These are phyloP conservation scores for Zeugodacus cucurbitae DNA, from an alignment of 1,140 invertebrate genomes.

Conservation along the genomic window DNA sequence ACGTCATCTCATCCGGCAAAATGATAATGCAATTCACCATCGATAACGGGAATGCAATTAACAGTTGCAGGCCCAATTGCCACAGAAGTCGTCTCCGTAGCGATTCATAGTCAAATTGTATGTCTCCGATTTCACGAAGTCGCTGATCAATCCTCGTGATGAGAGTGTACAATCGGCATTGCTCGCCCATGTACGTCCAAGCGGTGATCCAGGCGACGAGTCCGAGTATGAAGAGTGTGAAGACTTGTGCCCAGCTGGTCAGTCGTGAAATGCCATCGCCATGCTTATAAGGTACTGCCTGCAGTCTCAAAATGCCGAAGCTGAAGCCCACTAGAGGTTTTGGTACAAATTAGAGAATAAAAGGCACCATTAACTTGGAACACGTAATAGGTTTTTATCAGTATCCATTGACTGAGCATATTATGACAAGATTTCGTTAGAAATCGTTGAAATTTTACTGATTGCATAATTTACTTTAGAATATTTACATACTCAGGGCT, in stretches of 20 bases:
- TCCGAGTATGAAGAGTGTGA: constrained; percentile 43
- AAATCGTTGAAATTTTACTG: no score
- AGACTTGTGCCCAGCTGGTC: constrained; percentile 46
- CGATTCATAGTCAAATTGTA: constrained; percentile 31
- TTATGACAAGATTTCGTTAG: no score
- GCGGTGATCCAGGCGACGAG: constrained; percentile 24
- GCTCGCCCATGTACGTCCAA: constrained; percentile 39
- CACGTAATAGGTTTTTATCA: no score
- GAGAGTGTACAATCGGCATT: neutral
- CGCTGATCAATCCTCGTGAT: constrained; percentile 44
- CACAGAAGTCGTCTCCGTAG: constrained; percentile 24
- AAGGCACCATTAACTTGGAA: no score
- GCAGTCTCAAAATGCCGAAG: constrained; percentile 25
- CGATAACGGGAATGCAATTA: constrained; percentile 42
- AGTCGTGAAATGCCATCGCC: constrained; percentile 40
- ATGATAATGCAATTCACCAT: constrained; percentile 49
- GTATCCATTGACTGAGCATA: no score
- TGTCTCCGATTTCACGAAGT: neutral
- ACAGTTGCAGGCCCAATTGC: constrained; percentile 32
- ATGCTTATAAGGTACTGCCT: neutral
- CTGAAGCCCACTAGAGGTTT: constrained; percentile 41
- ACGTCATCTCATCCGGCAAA: neutral
- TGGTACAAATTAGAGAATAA: neutral
- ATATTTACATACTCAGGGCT: no score
- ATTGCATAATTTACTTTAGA: no score